phyloP scores from a whole-genome alignment of 2,888 invertebrate species.

The Abrostola tripartita region DNA sequence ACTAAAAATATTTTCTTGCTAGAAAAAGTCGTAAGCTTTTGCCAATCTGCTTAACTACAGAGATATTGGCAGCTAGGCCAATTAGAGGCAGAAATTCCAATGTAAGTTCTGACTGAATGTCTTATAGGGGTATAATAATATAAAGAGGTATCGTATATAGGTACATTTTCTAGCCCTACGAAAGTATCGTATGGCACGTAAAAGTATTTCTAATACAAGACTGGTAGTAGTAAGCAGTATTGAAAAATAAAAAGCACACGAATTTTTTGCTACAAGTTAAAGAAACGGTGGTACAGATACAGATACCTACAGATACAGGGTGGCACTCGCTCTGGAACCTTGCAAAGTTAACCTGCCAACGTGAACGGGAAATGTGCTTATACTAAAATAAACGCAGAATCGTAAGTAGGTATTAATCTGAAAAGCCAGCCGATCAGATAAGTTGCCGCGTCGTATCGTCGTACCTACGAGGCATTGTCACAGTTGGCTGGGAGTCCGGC shows the following conservation, averaged over 20 bases:
- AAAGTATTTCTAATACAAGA: slow-evolving; percentile 7
- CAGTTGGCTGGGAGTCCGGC: slow-evolving; percentile 79
- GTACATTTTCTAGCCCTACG: too few species aligned
- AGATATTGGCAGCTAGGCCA: too few species aligned
- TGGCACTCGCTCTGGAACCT: slow-evolving; percentile 28
- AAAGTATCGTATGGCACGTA: too few species aligned
- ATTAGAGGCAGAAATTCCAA: too few species aligned
- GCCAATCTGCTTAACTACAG: too few species aligned
- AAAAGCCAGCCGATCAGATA: slow-evolving; percentile 70
- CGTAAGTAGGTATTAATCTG: slow-evolving; percentile 71
- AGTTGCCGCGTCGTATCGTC: slow-evolving; percentile 54
- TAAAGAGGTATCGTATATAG: too few species aligned
- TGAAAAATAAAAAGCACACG: slow-evolving; percentile 25
- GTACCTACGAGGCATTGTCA: slow-evolving; percentile 73
- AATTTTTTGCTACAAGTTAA: slow-evolving; percentile 30
- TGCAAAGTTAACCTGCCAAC: slow-evolving; percentile 41
- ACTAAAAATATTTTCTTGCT: too few species aligned
- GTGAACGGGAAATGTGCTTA: slow-evolving; percentile 43
- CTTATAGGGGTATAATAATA: too few species aligned
- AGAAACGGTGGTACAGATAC: too few species aligned
- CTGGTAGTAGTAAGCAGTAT: slow-evolving; percentile 24
- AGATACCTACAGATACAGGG: slow-evolving; percentile 23
- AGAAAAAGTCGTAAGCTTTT: too few species aligned
- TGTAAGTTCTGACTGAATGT: too few species aligned
- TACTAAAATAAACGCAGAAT: slow-evolving; percentile 51